Percentiles rank a stretch among this genome's conserved stretches.
These are phyloP conservation scores for Pipistrellus pygmaeus DNA, from an alignment of 2,797 vertebrate species.

Conservation along the genomic window DNA sequence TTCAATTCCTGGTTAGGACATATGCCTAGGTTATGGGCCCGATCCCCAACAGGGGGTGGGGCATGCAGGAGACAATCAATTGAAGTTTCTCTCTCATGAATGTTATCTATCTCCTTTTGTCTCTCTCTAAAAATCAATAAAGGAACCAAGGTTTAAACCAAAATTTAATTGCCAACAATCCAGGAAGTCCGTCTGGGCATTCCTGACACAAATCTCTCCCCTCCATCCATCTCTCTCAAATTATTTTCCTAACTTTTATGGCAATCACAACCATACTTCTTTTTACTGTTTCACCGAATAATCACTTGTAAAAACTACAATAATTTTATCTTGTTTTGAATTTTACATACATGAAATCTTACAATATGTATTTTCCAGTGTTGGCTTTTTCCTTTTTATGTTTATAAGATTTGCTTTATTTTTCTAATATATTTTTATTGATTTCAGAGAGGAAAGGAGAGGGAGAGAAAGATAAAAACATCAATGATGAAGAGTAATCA, in stretches of 20 bases:
- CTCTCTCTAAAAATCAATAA: too few relatives aligned
- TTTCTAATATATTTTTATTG: too few relatives aligned
- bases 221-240: background rate
- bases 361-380: background rate
- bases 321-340: background rate
- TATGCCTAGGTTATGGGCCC: too few relatives aligned
- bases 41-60: too few relatives aligned
- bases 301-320: slow-evolving; percentile 22
- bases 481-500: too few relatives aligned
- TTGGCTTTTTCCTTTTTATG: slow-evolving; percentile 5
- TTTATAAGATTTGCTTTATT: background rate
- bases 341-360: slow-evolving; percentile 4
- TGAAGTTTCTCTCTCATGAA: too few relatives aligned
- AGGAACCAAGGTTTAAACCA: background rate
- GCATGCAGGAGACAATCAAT: too few relatives aligned
- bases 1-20: too few relatives aligned
- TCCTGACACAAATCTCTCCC: background rate
- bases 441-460: too few relatives aligned
- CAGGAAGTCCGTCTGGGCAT: background rate
- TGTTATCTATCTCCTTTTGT: too few relatives aligned
- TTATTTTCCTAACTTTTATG: background rate
- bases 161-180: slow-evolving; percentile 4
- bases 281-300: background rate
- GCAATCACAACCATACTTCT: background rate
- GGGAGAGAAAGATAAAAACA: too few relatives aligned